A percentile compares a stretch with the other conserved stretches of the same genome.
Conservation (phyloP, 2,113 vertebrate genomes). For the Tragelaphus strepsiceros region DNA sequence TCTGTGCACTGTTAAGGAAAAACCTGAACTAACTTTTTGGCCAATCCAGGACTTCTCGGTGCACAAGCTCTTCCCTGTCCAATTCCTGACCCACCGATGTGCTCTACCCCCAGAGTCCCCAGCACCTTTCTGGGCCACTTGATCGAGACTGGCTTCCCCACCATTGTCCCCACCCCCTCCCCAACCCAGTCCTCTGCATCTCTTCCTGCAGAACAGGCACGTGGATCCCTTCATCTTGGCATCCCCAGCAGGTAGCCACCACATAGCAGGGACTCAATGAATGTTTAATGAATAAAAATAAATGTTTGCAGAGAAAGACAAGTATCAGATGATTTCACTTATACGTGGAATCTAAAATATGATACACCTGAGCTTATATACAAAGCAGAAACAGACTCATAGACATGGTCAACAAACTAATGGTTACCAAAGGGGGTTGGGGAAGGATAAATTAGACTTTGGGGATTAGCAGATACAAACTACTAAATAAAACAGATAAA, state of each 20-base stretch:
- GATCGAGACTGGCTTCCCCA: background rate
- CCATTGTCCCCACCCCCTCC: background rate
- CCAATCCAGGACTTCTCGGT: background rate
- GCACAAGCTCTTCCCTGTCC: background rate
- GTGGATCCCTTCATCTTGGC: background rate
- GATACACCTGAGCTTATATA: background rate
- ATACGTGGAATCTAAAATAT: background rate
- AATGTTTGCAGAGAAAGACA: background rate
- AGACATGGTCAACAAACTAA: background rate
- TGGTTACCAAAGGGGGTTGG: background rate
- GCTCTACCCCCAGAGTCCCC: background rate
- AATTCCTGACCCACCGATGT: fast-evolving
- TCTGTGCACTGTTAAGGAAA: background rate
- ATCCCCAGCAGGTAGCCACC: background rate
- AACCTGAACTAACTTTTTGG: background rate
- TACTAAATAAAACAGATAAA: background rate
- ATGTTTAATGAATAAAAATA: background rate
- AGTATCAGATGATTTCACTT: background rate
- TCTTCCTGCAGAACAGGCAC: background rate
- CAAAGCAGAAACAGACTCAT: background rate
- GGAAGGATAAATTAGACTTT: background rate
- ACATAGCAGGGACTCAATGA: background rate
- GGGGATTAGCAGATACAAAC: background rate
- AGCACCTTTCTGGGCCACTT: background rate
- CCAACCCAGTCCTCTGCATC: background rate